Evolutionary conservation across 2,113 vertebrate species (phyloP).

Genomic region (Lagenorhynchus albirostris): DNA sequence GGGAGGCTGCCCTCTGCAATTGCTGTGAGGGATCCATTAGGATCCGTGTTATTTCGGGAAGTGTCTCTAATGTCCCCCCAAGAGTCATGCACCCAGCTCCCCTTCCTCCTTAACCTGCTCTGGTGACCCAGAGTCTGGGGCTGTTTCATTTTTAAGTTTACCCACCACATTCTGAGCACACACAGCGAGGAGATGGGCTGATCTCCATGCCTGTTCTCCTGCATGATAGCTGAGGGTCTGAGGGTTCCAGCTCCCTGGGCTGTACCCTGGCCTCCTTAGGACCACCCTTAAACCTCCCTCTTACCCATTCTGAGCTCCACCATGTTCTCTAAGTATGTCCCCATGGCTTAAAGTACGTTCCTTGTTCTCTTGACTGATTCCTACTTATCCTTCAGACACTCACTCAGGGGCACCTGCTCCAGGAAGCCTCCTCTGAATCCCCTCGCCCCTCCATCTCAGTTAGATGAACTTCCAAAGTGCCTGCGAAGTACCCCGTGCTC

Average conservation of each 20-base stretch:
- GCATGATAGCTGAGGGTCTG: background rate
- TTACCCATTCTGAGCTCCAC: background rate
- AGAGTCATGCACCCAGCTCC: background rate
- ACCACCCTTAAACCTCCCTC: background rate
- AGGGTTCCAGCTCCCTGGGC: background rate
- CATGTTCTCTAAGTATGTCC: background rate
- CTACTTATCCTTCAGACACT: background rate
- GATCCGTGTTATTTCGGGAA: background rate
- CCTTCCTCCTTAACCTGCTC: background rate
- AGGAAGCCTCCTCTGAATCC: background rate
- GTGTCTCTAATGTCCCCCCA: background rate
- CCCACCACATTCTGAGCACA: no score
- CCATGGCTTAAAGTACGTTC: background rate
- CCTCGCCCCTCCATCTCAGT: no score
- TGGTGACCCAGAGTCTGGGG: background rate
- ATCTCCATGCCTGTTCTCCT: background rate
- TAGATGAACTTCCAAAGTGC: background rate
- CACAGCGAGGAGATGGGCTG: background rate
- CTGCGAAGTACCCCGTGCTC: background rate
- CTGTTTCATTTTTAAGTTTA: background rate
- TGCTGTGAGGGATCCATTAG: background rate
- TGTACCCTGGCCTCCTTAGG: fast-evolving
- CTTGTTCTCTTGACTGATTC: background rate
- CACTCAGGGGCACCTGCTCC: background rate
- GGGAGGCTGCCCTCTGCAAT: background rate